Evolutionary conservation across 2,113 vertebrate genomes (phyloP), one percentile per base, ranked within the genome.

Genomic region (Cynoglossus semilaevis): DNA sequence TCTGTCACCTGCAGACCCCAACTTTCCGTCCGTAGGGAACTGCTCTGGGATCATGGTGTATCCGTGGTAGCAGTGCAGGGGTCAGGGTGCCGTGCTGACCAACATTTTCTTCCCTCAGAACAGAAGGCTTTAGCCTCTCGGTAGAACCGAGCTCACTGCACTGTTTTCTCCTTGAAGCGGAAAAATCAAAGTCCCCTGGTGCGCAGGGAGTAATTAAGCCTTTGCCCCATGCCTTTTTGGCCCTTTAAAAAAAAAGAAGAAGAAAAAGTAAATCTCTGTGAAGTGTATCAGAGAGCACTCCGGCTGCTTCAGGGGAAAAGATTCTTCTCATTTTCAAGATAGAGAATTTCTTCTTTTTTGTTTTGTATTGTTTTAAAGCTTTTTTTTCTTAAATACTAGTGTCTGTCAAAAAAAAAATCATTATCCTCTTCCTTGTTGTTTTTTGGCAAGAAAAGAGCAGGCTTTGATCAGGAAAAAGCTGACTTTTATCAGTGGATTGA

Each of bases 171-270:
- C 77, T 78, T 72, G 71, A 43, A 83, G 77, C 65, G 67, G 82
- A 85, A 83, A 80, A 87, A 87, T 77, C 78, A 64, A 83, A 86
- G 53, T 87, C 83, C 84, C 84, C 83, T 36, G 69, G 65, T 81
- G 88, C 44, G 74, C 77, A 74, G 66, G 66, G 82, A 88, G 85
- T 88, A 87, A 90, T 89, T 87, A 88, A 73, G 77, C 76, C 81
- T 84, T 83, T 85, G 79, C 75, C 77, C 67, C 52, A 41, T 88
- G 85, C 70, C 76, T 84, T 68, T 67, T 71, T 79, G 82, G 76
- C 79, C 80, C 76, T 68, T 57, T 41, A 11, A 13, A 36, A 60
- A 53, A 74, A 62, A 75, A n/a, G n/a, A n/a, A n/a, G n/a, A 9
- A 75, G 34, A 50, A 57, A 54, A 73, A 66, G 37, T 50, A 65